These are phyloP conservation scores for Tokudaia muenninki DNA, from an alignment of 2,797 vertebrate genomes.

Conservation along the genomic window DNA sequence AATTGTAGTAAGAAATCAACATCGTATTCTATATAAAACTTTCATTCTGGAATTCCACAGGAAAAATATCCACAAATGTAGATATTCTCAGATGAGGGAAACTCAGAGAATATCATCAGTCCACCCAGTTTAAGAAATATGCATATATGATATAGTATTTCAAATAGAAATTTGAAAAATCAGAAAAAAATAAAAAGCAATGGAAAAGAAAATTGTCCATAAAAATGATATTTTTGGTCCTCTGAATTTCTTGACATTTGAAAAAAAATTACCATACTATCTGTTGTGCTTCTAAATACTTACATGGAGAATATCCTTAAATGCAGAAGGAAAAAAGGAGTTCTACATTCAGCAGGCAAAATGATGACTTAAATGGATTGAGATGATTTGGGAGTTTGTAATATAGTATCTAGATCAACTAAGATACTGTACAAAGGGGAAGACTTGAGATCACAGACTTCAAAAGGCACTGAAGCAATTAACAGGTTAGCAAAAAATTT, in stretches of 20 bases:
- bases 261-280: not conserved
- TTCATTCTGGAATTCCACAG: not conserved
- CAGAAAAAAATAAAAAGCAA: not conserved
- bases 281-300: not conserved
- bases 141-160: not conserved
- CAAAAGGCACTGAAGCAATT: not conserved
- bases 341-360: not conserved
- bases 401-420: not conserved
- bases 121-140: not conserved
- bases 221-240: not conserved
- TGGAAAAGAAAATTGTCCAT: not conserved
- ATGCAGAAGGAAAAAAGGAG: not conserved
- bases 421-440: not conserved
- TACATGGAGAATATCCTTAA: not conserved
- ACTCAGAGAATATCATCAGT: not conserved
- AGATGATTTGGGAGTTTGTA: not conserved
- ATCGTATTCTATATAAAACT: not conserved
- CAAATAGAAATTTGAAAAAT: not conserved
- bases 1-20: not conserved
- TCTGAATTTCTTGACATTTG: not conserved
- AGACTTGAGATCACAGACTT: not conserved
- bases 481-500: not conserved
- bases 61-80: not conserved
- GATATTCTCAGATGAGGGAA: not conserved
- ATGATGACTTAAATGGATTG: not conserved